Base-by-base conservation (phyloP, 2,888 invertebrate species). In the Drosophila kokeensis region DNA sequence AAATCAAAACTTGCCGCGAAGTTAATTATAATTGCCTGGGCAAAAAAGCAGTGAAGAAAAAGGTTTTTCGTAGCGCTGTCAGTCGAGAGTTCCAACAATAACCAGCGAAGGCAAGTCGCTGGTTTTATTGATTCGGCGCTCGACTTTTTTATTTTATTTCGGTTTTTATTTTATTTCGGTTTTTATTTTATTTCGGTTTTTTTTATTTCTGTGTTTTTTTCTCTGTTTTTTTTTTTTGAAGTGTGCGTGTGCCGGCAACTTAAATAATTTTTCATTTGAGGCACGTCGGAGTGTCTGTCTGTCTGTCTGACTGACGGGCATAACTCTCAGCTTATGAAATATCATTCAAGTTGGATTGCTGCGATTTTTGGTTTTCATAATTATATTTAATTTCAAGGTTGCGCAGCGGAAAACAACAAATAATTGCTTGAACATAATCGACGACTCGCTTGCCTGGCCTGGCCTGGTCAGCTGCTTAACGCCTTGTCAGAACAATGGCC, bases 301-400 rank as follows among this genome's bases (percentile, higher is more conserved):
- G 24, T 24, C 45, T 24, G 24, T 24, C 62, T 58, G 64, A 45
- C 45, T 29, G 48, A 24, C 69, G 50, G 78, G 63, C 69, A 52
- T 73, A 71, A 63, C 69, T 83, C 68, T 83, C 68, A 50, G 40
- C 69, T 73, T 89, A 89, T 88, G 83, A 86, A 89, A 86, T 86
- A 86, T 88, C 90, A 86, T 88, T 86, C 76, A 79, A 83, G 69
- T 57, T 45, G 73, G 75, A 50, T 78, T 76, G 80, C 73, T 76
- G 85, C 80, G 80, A 81, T 81, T 82, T 77, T 54, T 34, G 61
- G 76, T 74, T 81, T 76, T 78, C 80, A 87, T 87, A 87, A 87
- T 90, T 87, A 89, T 89, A 87, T 90, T 90, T 87, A 90, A 90
- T 87, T 87, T 90, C 90, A 87, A 90, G 87, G 90, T 83, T 90